Evolutionary conservation across 2,888 invertebrate genomes (phyloP).

Genomic region (Thecophora atra): DNA sequence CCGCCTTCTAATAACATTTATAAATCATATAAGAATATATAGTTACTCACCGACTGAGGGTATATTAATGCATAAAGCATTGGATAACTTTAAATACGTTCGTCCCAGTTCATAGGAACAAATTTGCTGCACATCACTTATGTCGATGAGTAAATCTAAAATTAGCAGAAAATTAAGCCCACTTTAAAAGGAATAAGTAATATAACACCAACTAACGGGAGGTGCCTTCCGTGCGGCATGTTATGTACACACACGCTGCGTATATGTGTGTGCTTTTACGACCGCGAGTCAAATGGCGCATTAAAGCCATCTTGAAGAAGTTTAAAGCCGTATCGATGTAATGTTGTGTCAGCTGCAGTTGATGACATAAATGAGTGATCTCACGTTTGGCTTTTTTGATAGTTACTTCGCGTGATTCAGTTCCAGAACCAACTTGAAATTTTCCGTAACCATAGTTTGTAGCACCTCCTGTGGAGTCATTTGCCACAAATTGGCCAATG

Average conservation of each 20-base stretch:
- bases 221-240: slow-evolving; percentile 93
- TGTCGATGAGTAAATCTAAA: slow-evolving; percentile 92
- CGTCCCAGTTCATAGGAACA: slow-evolving; percentile 96
- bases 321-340: slow-evolving; percentile 93
- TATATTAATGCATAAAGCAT: slow-evolving; percentile 88
- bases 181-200: background rate
- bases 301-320: slow-evolving; percentile 91
- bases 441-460: slow-evolving; percentile 81
- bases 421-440: slow-evolving; percentile 81
- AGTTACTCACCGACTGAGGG: slow-evolving; percentile 82
- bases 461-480: slow-evolving; percentile 86
- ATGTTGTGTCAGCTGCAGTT: slow-evolving; percentile 87
- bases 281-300: slow-evolving; percentile 87
- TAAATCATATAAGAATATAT: background rate
- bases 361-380: slow-evolving; percentile 86
- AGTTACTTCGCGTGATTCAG: slow-evolving; percentile 93
- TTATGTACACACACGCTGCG: slow-evolving; percentile 97
- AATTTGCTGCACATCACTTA: slow-evolving; percentile 96
- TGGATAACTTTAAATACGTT: slow-evolving; percentile 88
- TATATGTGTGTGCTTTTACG: slow-evolving; percentile 89
- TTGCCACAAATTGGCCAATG: slow-evolving; percentile 92
- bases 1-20: too few relatives aligned
- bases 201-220: slow-evolving; percentile 76
- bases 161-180: slow-evolving; percentile 23
- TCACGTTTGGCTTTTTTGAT: slow-evolving; percentile 86